Evolutionary conservation across 2,797 vertebrate species (phyloP).

Genomic region (Tokudaia tokunoshimensis): DNA sequence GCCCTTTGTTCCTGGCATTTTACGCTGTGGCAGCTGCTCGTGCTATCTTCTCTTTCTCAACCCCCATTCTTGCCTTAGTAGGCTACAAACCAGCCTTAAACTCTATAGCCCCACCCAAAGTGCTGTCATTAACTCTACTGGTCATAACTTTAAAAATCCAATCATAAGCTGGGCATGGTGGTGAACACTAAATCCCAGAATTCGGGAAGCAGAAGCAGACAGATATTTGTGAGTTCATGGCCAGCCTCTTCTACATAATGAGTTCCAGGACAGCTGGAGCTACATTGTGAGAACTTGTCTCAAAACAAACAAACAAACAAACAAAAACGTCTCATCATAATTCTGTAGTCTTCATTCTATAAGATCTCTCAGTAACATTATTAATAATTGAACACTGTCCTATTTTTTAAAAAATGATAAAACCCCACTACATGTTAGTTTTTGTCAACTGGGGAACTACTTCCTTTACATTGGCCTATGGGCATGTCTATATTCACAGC

Average conservation of each 20-base stretch:
- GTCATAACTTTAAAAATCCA: not conserved
- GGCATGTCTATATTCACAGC: not conserved
- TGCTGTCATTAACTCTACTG: not conserved
- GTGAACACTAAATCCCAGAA: not conserved
- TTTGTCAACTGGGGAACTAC: not conserved
- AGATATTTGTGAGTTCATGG: not conserved
- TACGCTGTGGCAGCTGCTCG: not conserved
- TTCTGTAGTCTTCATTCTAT: conserved; percentile 11
- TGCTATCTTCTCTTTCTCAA: not conserved
- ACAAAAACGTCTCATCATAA: not conserved
- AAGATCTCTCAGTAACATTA: not conserved
- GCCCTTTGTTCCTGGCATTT: not conserved
- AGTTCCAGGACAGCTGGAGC: not conserved
- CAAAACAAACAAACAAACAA: not conserved
- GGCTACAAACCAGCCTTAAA: not conserved
- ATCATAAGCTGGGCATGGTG: not conserved
- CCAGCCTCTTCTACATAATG: not conserved
- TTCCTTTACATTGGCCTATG: not conserved
- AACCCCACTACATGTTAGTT: not conserved
- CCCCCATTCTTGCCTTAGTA: not conserved
- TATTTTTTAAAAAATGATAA: not conserved
- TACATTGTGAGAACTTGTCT: not conserved
- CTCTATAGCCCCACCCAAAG: not conserved
- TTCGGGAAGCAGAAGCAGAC: not conserved
- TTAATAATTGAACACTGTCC: not conserved